A percentile compares a stretch with the other conserved stretches of the same genome.
phyloP scores from a whole-genome alignment of 2,113 vertebrate genomes.

The Centropus unirufus region DNA sequence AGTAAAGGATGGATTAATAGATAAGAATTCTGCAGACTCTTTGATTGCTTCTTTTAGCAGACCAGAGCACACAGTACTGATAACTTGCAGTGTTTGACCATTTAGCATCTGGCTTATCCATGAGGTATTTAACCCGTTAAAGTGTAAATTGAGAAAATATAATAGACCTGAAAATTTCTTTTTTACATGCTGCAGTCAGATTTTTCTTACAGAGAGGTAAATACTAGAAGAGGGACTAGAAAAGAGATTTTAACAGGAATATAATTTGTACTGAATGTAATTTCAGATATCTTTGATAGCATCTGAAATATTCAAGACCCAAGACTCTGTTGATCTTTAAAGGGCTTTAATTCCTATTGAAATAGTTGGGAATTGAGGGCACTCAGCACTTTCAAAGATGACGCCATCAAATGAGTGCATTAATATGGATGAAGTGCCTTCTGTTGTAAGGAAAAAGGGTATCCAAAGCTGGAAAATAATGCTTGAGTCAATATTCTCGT shows the following conservation, averaged over 20 bases:
- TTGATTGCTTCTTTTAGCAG: not conserved
- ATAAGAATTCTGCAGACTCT: not conserved
- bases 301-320: slow-evolving; percentile 3
- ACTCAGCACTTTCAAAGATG: not conserved
- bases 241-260: not conserved
- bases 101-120: not conserved
- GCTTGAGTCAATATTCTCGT: not conserved
- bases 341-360: not conserved
- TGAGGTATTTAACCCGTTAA: not conserved
- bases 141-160: not conserved
- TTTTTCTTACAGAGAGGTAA: not conserved
- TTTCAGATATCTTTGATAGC: not conserved
- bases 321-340: not conserved
- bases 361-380: not conserved
- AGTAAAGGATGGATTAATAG: not conserved
- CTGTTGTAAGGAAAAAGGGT: not conserved
- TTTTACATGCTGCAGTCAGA: not conserved
- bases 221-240: not conserved
- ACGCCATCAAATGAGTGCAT: not conserved
- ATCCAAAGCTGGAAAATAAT: not conserved
- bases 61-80: not conserved
- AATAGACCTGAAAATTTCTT: not conserved
- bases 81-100: not conserved
- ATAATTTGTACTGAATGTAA: not conserved
- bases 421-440: not conserved